Evolutionary conservation across 1,140 invertebrate genomes (phyloP).

Genomic region (Bilobella aurantiaca): DNA sequence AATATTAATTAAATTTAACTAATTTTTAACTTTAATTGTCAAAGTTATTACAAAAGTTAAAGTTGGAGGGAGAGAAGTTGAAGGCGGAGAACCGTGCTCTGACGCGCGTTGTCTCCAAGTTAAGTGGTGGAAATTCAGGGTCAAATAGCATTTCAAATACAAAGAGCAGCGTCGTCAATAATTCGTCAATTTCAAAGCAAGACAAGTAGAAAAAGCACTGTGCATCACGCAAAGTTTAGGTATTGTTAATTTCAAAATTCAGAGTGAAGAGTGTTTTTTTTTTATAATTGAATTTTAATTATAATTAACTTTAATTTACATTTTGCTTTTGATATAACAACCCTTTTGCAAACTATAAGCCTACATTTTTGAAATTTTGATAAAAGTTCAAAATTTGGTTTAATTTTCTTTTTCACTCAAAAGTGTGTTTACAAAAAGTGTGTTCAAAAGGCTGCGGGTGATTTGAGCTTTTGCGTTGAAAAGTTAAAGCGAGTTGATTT

Average conservation of each 20-base stretch:
- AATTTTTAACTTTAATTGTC: conserved; percentile 24
- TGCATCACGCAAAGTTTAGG: background rate
- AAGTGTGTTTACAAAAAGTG: too few relatives aligned
- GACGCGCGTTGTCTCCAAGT: conserved; percentile 87
- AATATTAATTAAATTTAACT: background rate
- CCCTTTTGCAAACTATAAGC: too few relatives aligned
- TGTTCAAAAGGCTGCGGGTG: too few relatives aligned
- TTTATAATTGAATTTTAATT: conserved; percentile 15
- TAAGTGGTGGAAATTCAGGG: conserved; percentile 86
- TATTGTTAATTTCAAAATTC: background rate
- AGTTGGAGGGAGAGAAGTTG: conserved; percentile 92
- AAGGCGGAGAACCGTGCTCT: conserved; percentile 89
- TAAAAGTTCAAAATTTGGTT: too few relatives aligned
- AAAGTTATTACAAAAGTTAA: conserved; percentile 92
- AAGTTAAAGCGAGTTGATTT: too few relatives aligned
- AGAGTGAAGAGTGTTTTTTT: background rate
- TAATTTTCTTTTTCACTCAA: too few relatives aligned
- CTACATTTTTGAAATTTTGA: too few relatives aligned
- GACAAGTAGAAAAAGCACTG: background rate
- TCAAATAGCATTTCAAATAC: conserved; percentile 29
- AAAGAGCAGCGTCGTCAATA: background rate
- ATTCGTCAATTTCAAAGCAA: background rate
- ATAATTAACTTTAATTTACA: too few relatives aligned
- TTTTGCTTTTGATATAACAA: too few relatives aligned
- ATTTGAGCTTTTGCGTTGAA: too few relatives aligned